These are phyloP conservation scores for Zalophus californianus DNA, from an alignment of 2,797 vertebrate species.

Conservation along the genomic window DNA sequence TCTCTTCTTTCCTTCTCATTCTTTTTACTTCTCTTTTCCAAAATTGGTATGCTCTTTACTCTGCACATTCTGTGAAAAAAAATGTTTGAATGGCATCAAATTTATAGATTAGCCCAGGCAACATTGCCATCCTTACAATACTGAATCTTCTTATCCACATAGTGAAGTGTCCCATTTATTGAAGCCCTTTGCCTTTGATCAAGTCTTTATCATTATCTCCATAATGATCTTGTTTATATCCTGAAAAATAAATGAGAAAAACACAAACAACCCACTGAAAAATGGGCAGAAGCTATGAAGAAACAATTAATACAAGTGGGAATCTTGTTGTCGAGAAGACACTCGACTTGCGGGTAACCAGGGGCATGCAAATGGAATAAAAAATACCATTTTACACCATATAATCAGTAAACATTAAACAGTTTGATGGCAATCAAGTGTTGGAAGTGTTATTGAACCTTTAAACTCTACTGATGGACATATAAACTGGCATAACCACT, in stretches of 20 bases:
- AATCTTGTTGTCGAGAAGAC: neutral
- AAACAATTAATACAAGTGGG: neutral
- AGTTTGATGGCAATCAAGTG: neutral
- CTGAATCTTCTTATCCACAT: neutral
- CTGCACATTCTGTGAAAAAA: neutral
- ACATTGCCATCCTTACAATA: neutral
- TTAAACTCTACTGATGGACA: neutral
- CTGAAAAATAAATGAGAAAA: conserved; percentile 36
- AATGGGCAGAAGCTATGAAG: neutral
- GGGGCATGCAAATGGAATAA: neutral
- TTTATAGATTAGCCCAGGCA: neutral
- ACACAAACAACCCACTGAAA: neutral
- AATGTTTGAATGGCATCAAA: neutral
- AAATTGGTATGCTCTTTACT: neutral
- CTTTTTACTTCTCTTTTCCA: neutral
- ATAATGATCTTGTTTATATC: neutral
- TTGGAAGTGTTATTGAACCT: neutral
- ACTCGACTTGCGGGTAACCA: neutral
- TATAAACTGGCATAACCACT: neutral
- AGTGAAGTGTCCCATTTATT: neutral
- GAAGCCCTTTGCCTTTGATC: neutral
- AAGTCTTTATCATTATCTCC: neutral
- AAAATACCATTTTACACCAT: neutral
- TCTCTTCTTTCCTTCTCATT: neutral
- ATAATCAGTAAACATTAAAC: neutral